Evolutionary conservation across 2,113 vertebrate genomes (phyloP), one percentile per base, ranked within the genome.

Genomic region (Australoheros scitulus): DNA sequence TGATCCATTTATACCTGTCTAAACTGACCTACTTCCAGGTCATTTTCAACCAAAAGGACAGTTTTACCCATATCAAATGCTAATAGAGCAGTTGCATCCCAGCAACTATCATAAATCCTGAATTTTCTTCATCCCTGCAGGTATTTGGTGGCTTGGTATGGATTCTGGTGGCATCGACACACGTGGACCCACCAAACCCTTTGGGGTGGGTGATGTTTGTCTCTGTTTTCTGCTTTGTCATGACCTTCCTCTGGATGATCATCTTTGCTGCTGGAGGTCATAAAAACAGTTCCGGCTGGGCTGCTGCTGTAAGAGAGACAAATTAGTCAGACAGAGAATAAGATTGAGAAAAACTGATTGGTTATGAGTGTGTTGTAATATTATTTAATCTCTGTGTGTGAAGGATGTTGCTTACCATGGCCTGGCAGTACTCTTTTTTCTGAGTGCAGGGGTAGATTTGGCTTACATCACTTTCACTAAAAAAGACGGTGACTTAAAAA

Each of bases 191-290:
- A 0, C 7, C 77, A 0, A 90, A 96, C 70, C 79, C 95, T 64
- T 92, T 95, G 90, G 96, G 95, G 68, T 97, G 96, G 96, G 96
- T 97, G 87, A 97, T 97, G 96, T 97, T 96, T 0, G 96, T 97
- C 60, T 97, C 96, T 0, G 82, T 97, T 80, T 97, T 96, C 93
- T 97, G 96, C 88, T 97, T 97, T 7, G 55, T 96, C 82, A 82
- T 94, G 81, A 97, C 96, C n/a, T 94, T 95, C 0, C 5, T 93
- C 32, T 94, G 96, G 93, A 77, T 96, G 75, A 1, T 96, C 80
- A 84, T 96, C 84, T 97, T 96, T 32, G 15, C 87, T 3, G 79
- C 82, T 2, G 95, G 95, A 2, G 85, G 84, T 57, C 96, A 97
- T 1, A 87, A 92, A 7, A 94, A 89, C 61, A 82, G 92, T 77